phyloP scores from a whole-genome alignment of 2,888 invertebrate species.

The Acanthoscelides obtectus region DNA sequence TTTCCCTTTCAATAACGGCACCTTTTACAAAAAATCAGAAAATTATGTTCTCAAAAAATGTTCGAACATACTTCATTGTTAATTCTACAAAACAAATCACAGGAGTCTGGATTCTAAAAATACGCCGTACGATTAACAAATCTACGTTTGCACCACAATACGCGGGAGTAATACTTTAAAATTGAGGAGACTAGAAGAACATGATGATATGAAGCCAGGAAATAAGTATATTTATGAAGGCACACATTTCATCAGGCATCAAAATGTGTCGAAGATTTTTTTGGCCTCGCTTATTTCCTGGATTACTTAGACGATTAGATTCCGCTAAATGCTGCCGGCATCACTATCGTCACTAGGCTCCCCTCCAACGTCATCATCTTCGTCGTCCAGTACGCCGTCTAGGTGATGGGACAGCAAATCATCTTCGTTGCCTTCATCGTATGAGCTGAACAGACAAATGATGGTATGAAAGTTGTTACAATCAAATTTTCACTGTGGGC shows the following conservation, averaged over 20 bases:
- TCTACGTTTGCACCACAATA: background rate
- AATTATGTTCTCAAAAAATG: too few relatives aligned
- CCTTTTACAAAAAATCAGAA: too few relatives aligned
- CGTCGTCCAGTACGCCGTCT: slow-evolving; percentile 50
- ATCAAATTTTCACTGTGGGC: too few relatives aligned
- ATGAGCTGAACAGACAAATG: slow-evolving; percentile 54
- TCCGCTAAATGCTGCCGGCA: slow-evolving; percentile 57
- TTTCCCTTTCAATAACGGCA: too few relatives aligned
- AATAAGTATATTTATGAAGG: too few relatives aligned
- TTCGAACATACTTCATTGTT: too few relatives aligned
- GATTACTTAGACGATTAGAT: too few relatives aligned
- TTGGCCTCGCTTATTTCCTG: too few relatives aligned
- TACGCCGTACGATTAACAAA: background rate
- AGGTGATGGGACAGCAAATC: slow-evolving; percentile 65
- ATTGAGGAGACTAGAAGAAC: background rate
- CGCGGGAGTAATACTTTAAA: background rate
- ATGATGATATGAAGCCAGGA: background rate
- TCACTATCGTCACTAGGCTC: slow-evolving; percentile 53
- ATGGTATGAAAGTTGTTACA: too few relatives aligned
- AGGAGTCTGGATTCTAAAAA: background rate
- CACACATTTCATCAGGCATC: too few relatives aligned
- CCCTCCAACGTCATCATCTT: slow-evolving; percentile 37
- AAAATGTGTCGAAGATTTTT: too few relatives aligned
- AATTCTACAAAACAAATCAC: too few relatives aligned
- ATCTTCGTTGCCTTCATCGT: slow-evolving; percentile 63